phyloP scores from a whole-genome alignment of 1,140 invertebrate species.

The Ips typographus region DNA sequence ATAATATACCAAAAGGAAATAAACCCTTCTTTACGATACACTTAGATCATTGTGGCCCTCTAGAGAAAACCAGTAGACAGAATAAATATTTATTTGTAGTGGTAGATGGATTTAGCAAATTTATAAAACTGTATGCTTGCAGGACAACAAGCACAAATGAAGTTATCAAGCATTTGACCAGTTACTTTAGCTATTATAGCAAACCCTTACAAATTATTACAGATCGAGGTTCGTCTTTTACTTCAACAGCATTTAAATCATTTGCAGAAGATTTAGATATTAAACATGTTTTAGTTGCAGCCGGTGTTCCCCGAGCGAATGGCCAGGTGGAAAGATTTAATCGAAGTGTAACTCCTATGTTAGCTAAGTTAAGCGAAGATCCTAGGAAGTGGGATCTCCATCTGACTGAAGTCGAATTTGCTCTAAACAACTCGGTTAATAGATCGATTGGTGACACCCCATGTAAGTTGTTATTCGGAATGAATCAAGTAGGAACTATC shows the following conservation, averaged over 20 bases:
- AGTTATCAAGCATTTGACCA: too few species aligned
- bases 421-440: constrained; percentile 40
- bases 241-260: too few species aligned
- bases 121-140: constrained; percentile 8
- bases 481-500: constrained; percentile 34
- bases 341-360: constrained; percentile 39
- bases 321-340: constrained; percentile 48
- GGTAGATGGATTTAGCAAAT: background rate
- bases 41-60: constrained; percentile 38
- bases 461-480: constrained; percentile 38
- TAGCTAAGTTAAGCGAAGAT: constrained; percentile 34
- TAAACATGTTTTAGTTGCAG: constrained; percentile 38
- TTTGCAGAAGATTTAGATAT: background rate
- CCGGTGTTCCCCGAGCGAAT: constrained; percentile 44
- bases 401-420: constrained; percentile 37
- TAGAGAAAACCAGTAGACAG: constrained; percentile 26
- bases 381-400: constrained; percentile 29
- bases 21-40: constrained; percentile 31
- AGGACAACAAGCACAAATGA: constrained; percentile 17
- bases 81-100: constrained; percentile 35
- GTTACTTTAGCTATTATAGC: too few species aligned
- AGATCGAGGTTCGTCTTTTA: too few species aligned
- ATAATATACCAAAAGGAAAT: constrained; percentile 30
- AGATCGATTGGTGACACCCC: constrained; percentile 37
- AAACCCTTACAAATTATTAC: too few species aligned